Evolutionary conservation across 2,888 invertebrate species (phyloP).

Genomic region (Anthophora plumipes): DNA sequence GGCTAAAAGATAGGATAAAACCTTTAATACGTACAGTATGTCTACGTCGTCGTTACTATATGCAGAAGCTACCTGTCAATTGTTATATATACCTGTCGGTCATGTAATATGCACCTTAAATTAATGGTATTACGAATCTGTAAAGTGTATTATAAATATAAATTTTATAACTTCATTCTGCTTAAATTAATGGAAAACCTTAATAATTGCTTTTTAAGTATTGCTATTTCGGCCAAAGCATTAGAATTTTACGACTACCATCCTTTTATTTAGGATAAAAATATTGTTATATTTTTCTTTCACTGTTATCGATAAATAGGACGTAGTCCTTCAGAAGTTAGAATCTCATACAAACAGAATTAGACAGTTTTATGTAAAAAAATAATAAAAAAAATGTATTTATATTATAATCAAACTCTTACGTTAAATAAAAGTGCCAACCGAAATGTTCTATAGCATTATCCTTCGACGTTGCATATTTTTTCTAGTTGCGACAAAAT

Average conservation of each 20-base stretch:
- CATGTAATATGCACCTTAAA: slow-evolving; percentile 84
- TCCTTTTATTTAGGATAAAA: slow-evolving; percentile 68
- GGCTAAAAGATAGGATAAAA: slow-evolving; percentile 83
- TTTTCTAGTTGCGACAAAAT: slow-evolving; percentile 52
- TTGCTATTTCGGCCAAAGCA: slow-evolving; percentile 79
- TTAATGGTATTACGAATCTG: slow-evolving; percentile 84
- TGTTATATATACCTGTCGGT: slow-evolving; percentile 83
- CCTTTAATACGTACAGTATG: slow-evolving; percentile 74
- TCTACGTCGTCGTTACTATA: slow-evolving; percentile 79
- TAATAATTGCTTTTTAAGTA: slow-evolving; percentile 73
- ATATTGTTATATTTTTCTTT: slow-evolving; percentile 69
- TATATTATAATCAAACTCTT: slow-evolving; percentile 72
- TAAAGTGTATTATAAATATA: slow-evolving; percentile 85
- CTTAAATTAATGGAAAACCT: slow-evolving; percentile 76
- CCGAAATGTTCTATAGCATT: slow-evolving; percentile 71
- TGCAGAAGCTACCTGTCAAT: slow-evolving; percentile 82
- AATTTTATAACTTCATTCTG: slow-evolving; percentile 84
- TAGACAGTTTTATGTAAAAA: slow-evolving; percentile 66
- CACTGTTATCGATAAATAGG: slow-evolving; percentile 62
- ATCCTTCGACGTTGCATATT: slow-evolving; percentile 60
- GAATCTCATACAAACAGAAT: slow-evolving; percentile 72
- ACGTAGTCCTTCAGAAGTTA: slow-evolving; percentile 51
- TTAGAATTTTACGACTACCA: slow-evolving; percentile 75
- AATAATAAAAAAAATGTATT: slow-evolving; percentile 64
- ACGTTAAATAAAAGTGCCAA: slow-evolving; percentile 82